These are phyloP conservation scores for Ciconia maguari DNA, from an alignment of 2,113 vertebrate species.

Conservation along the genomic window DNA sequence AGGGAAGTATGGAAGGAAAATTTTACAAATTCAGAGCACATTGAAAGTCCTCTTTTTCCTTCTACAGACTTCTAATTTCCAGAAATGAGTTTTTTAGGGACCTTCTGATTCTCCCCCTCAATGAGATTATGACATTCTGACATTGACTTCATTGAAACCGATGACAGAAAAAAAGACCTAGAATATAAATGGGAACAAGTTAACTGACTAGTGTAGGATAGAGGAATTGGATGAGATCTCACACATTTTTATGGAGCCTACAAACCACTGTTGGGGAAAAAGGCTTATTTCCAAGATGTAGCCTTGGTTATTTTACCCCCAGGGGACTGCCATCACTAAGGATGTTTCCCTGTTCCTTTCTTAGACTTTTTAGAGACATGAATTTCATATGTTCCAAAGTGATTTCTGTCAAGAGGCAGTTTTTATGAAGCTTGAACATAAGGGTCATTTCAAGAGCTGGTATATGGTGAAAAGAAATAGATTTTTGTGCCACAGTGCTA, in stretches of 20 bases:
- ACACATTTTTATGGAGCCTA: background rate
- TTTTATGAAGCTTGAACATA: slow-evolving; percentile 23
- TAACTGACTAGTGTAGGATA: background rate
- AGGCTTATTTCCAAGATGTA: background rate
- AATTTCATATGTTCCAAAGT: background rate
- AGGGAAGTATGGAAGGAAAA: background rate
- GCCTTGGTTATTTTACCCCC: background rate
- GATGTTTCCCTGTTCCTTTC: background rate
- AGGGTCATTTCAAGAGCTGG: background rate
- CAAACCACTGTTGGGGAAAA: background rate
- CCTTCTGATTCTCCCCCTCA: background rate
- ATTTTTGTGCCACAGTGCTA: background rate
- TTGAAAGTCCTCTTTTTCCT: background rate
- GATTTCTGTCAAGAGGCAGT: slow-evolving; percentile 31
- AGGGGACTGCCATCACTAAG: background rate
- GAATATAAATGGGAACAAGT: background rate
- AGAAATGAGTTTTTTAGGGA: background rate
- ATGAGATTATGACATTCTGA: background rate
- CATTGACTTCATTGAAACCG: background rate
- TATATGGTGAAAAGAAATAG: slow-evolving; percentile 5
- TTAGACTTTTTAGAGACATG: background rate
- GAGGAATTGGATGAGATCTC: background rate
- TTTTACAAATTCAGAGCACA: background rate
- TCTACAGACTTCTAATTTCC: background rate
- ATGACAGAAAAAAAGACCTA: background rate